phyloP scores from a whole-genome alignment of 2,888 invertebrate species.

The Scaptodrosophila latifasciaeformis region DNA sequence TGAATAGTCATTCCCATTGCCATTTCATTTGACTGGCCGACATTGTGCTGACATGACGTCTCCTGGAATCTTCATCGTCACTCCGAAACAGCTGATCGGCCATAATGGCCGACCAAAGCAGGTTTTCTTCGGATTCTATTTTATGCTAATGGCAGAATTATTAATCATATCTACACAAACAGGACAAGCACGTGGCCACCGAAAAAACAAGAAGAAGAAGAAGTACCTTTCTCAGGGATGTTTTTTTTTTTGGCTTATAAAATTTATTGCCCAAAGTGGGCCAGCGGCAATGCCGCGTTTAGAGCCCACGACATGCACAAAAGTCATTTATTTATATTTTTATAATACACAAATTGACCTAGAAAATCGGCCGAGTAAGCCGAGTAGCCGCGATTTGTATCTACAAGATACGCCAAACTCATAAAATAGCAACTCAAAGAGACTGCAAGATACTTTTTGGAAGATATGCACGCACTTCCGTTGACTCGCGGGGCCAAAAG shows the following conservation, averaged over 20 bases:
- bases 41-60: conserved; percentile 53
- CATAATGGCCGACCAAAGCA: conserved; percentile 68
- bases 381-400: conserved; percentile 54
- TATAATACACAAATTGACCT: conserved; percentile 40
- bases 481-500: conserved; percentile 25
- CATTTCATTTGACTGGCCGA: conserved; percentile 49
- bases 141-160: conserved; percentile 34
- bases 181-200: conserved; percentile 25
- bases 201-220: conserved; percentile 24
- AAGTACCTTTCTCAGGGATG: too few species aligned
- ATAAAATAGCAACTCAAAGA: conserved; percentile 7
- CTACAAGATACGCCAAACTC: conserved; percentile 42
- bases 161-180: conserved; percentile 41
- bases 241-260: conserved; percentile 45
- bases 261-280: conserved; percentile 42
- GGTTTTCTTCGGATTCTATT: conserved; percentile 37
- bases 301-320: conserved; percentile 53
- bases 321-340: conserved; percentile 57
- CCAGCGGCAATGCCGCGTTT: conserved; percentile 42
- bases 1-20: conserved; percentile 7
- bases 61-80: conserved; percentile 4
- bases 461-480: conserved; percentile 66
- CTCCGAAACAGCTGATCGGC: conserved; percentile 56
- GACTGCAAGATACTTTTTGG: too few species aligned
- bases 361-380: conserved; percentile 33